Evolutionary conservation across 2,888 invertebrate species (phyloP).

Genomic region (Dendrolimus houi): DNA sequence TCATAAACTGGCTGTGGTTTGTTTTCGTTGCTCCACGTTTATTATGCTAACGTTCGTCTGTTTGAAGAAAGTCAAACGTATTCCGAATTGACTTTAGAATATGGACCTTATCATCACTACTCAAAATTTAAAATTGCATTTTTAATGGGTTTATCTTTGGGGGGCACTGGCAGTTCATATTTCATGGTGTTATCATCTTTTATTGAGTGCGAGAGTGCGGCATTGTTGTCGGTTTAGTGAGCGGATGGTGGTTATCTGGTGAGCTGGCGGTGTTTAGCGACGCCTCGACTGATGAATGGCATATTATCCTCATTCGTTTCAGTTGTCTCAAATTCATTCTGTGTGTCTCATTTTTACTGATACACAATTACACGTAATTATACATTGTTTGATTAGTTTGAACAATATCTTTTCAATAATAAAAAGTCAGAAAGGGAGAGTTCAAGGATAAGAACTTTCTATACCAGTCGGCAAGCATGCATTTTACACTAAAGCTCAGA

Average conservation of each 20-base stretch:
- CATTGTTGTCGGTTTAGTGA: conserved; percentile 71
- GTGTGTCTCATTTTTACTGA: not conserved
- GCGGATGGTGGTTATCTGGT: conserved; percentile 69
- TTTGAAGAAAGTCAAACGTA: conserved; percentile 39
- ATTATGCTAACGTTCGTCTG: conserved; percentile 44
- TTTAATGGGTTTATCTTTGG: conserved; percentile 23
- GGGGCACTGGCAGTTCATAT: conserved; percentile 71
- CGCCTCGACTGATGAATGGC: conserved; percentile 63
- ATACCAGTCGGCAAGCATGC: no score
- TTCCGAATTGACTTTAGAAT: conserved; percentile 8
- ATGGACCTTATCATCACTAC: conserved; percentile 14
- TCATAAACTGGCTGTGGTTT: conserved; percentile 56
- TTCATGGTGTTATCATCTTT: conserved; percentile 76
- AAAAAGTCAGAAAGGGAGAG: no score
- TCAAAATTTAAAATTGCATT: conserved; percentile 21
- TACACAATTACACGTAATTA: no score
- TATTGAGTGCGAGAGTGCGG: conserved; percentile 73
- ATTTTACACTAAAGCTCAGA: no score
- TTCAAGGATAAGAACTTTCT: no score
- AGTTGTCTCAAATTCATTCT: not conserved
- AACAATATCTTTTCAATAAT: no score
- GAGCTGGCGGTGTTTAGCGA: conserved; percentile 65
- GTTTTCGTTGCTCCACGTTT: conserved; percentile 63
- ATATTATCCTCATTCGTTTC: conserved; percentile 23
- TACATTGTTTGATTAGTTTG: no score